Base-by-base conservation (phyloP, 2,888 invertebrate species). In the Thalpophila matura region DNA sequence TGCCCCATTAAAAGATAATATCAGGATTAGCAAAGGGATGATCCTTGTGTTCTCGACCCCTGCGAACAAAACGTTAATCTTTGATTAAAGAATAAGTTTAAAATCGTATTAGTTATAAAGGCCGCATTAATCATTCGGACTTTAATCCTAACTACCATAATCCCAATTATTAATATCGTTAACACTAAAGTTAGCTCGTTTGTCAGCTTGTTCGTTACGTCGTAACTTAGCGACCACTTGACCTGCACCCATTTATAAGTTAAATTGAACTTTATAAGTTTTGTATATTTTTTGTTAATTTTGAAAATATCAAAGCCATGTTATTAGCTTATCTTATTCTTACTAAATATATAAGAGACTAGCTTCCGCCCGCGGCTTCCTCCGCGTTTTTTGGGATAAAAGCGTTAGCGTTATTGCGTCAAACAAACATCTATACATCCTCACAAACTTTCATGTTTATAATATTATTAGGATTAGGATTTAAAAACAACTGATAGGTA, bases 11-110 rank as follows among this genome's bases (percentile, higher is more conserved):
- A 54, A 81, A 81, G 42, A 50, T 56, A 45, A 70, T 59, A 70
- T 61, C 60, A 5, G 77, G 68, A 37, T 94, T 89, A 74, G 86
- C 89, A 57, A 96, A 96, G 3, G 96, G 95, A 90, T 95, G 95
- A 77, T 95, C 81, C 54, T 92, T 92, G 86, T 95, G 95, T 24
- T 91, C 92, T 42, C 79, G 64, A 31, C 89, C 91, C 53, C 95
- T 95, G 91, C 59, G 88, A 83, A 65, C 50, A 64, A 64, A 67
- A 50, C 49, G 50, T 59, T 68, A 68, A 56, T 68, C 55, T 63
- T 54, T 50, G 45, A 71, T 62, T 64, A 71, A 70, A 71, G 64
- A 70, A 71, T 46, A 58, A 71, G 57, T 64, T 70, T 70, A 71
- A 73, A 57, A 47, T 66, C 57, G 61, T 42, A 69, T 70, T 71